Base-by-base conservation (phyloP, 2,888 invertebrate species). In the Dolichopus griseipennis region DNA sequence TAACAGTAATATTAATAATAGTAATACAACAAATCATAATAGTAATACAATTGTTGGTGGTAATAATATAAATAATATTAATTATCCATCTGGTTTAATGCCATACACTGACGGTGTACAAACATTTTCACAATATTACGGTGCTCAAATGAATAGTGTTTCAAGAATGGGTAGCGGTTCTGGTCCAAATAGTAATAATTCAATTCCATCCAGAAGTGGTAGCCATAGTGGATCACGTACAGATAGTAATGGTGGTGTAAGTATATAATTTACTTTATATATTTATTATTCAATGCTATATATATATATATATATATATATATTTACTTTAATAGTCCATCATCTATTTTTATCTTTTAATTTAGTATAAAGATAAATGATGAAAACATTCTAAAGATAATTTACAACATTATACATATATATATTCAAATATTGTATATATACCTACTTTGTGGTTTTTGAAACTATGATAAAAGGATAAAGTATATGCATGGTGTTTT, bases 51-150 rank as follows among this genome's bases (percentile, higher is more conserved):
- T 37, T 8, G 10, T 37, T 37, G 37, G n/a, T 41, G 15, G 3
- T 15, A 9, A 9, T 41, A 41, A 41, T 27, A 37, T 37, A 10
- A 37, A 10, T 52, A 52, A 52, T 52, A 52, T 52, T 52, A 52
- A 52, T 52, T 70, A 64, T 66, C 71, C 70, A 61, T 37, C 67
- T 61, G 72, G 70, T 52, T 65, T 69, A 41, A 72, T 73, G 72
- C 72, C 71, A 7, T 73, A 73, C 62, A 73, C 73, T 52, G 72
- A 72, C 70, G 71, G 72, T 20, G 67, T 72, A 27, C 69, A 70
- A 68, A 68, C 71, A 21, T 67, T 70, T 52, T 68, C 69, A 34
- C 67, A 68, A 52, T 66, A 69, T 34, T 71, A 71, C 70, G 71
- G 70, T 33, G 70, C 71, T 21, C 71, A 71, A 66, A 71, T 71